Percentiles rank a stretch among this genome's conserved stretches.
Evolutionary conservation across 1,140 invertebrate species (phyloP).

Genomic region (Conus ventricosus): DNA sequence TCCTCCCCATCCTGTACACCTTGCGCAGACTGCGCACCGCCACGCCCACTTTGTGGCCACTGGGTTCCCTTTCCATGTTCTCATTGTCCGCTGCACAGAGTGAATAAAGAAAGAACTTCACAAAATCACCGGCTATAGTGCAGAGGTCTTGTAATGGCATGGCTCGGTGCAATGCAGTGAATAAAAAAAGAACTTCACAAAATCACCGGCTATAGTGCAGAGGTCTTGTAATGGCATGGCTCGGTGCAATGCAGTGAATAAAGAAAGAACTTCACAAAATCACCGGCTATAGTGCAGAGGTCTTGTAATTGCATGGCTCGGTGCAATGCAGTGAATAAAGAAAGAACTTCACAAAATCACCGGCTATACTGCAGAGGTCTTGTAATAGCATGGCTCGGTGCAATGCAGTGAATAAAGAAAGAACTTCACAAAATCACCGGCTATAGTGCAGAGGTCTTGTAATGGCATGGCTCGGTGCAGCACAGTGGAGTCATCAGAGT

Average conservation of each 20-base stretch:
- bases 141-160: too few relatives aligned
- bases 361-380: too few relatives aligned
- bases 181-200: not conserved
- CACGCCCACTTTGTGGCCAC: conserved; percentile 78
- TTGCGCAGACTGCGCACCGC: conserved; percentile 81
- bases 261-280: not conserved
- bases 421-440: not conserved
- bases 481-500: too few relatives aligned
- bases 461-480: too few relatives aligned
- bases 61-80: conserved; percentile 79
- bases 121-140: not conserved
- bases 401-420: not conserved
- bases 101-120: not conserved
- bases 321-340: not conserved
- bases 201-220: not conserved
- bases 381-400: too few relatives aligned
- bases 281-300: too few relatives aligned
- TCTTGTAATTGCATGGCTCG: too few relatives aligned
- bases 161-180: not conserved
- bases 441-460: too few relatives aligned
- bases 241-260: not conserved
- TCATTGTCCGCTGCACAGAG: conserved; percentile 32
- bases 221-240: too few relatives aligned
- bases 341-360: not conserved
- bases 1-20: conserved; percentile 69